Conservation (phyloP, 2,888 invertebrate species). For the Eristalinus aeneus region DNA sequence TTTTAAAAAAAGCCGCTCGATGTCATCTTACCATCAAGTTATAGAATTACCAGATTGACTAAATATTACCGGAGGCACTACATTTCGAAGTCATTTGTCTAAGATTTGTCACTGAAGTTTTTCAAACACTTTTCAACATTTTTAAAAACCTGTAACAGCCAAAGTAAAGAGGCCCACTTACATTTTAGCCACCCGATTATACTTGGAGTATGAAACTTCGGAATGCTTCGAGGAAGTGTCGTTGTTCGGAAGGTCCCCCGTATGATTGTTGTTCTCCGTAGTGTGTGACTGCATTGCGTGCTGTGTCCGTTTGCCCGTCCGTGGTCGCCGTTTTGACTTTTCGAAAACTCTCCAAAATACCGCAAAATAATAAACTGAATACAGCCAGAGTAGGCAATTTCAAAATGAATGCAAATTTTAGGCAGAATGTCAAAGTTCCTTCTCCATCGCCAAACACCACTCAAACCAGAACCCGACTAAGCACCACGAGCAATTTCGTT, state of each 20-base stretch:
- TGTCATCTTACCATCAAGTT: too few species aligned
- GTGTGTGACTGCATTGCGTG: constrained; percentile 72
- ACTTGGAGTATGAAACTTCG: constrained; percentile 76
- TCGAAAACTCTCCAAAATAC: neutral
- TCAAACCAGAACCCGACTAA: neutral
- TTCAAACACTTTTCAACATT: too few species aligned
- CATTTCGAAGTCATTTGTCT: too few species aligned
- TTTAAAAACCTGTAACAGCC: too few species aligned
- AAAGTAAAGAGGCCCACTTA: constrained; percentile 75
- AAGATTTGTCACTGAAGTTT: too few species aligned
- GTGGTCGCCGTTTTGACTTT: constrained; percentile 27
- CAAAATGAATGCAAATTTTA: neutral
- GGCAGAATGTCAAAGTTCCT: neutral
- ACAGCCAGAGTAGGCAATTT: neutral
- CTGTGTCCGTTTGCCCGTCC: neutral
- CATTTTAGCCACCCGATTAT: constrained; percentile 79
- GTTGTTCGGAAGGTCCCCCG: constrained; percentile 45
- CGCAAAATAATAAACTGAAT: neutral
- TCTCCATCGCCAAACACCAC: constrained; percentile 30
- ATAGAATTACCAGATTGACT: too few species aligned
- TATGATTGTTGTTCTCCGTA: constrained; percentile 72
- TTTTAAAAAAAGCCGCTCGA: too few species aligned
- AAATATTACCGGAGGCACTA: too few species aligned
- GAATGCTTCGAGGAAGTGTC: constrained; percentile 75
- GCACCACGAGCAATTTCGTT: constrained; percentile 4